Evolutionary conservation across 2,888 invertebrate genomes (phyloP), one percentile per base, ranked within the genome.

Genomic region (Perizoma affinitatum): DNA sequence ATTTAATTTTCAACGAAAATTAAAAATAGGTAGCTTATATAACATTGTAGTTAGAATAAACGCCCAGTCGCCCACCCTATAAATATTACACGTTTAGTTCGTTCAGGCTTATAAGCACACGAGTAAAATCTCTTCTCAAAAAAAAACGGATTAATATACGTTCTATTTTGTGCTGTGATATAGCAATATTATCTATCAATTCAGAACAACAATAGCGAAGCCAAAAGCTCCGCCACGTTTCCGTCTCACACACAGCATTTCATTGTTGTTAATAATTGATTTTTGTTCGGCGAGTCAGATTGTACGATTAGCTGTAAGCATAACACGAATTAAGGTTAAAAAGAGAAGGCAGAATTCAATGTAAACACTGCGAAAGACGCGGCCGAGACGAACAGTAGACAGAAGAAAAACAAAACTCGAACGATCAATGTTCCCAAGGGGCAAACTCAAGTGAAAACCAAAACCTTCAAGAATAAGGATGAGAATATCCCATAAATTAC

Each of bases 361-460:
- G 85, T 83, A 88, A 90, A 89, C 84, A 85, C 78, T 79, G 78
- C 78, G 76, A 79, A 81, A 83, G 80, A 77, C 79, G 79, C 3
- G 1, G 74, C 71, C 72, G 79, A 87, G 87, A 87, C 85, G 78
- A 80, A 79, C 78, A 75, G 85, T 86, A 89, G 87, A 90, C 88
- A 83, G 78, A 88, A 88, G 87, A 87, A 88, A 89, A 90, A 90
- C 83, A 88, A 90, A 89, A 88, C 80, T 79, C 61, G 76, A 82
- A 79, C 82, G 83, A 87, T 86, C 84, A 86, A 84, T 82, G 82
- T 80, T 77, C 75, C 77, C 71, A 69, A 75, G 76, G 75, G 73
- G 73, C 70, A 74, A 79, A 74, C 69, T 71, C 74, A 69, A 76
- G 74, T 77, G 80, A 88, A 88, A 89, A 86, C 85, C 84, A 84